Evolutionary conservation across 92 coral and sea anemone species (phyloP), one percentile per base, ranked within the genome.

Genomic region (Desmophyllum pertusum): DNA sequence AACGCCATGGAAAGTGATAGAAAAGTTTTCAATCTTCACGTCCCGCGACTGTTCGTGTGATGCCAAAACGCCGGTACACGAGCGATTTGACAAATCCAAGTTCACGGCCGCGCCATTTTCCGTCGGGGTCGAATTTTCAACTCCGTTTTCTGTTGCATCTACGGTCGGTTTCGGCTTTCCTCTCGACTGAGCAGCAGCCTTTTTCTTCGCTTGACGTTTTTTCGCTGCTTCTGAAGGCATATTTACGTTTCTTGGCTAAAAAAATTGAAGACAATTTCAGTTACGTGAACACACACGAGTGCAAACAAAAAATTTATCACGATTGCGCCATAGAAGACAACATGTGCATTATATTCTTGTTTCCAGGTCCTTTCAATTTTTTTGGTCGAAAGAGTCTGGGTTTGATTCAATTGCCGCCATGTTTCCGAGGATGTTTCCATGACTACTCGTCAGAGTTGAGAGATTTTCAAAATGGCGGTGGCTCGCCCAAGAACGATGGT

Each of bases 61-160:
- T 48, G 95, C 98, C 90, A 97, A 97, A 97, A 97, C 97, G 96
- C 99, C 99, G 99, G 99, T 97, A 92, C 99, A 97, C 11, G 99
- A 87, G 15, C 98, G 91, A 23, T 89, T 90, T 53, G 98, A 91
- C 80, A 94, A 52, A 75, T 92, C 92, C 55, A 89, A 71, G 19
- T 71, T 85, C 55, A 75, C 91, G 33, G 79, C 55, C 30, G 81
- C 93, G 92, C 96, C 96, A 90, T 93, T 93, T 67, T 80, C 74
- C 30, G 29, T 68, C 36, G 86, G 87, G 52, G 68, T 64, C 48
- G 91, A 76, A 57, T 79, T 66, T 69, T 81, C 70, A 27, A 82
- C 88, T 27, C 75, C 91, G 37, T 81, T 83, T 69, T 88, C 93
- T 80, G 90, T 74, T n/a, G 90, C 67, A 63, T 88, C 87, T 30